Percentiles rank a stretch among this genome's conserved stretches.
Conservation (phyloP, 2,888 invertebrate genomes). For the Steinernema scapterisci region DNA sequence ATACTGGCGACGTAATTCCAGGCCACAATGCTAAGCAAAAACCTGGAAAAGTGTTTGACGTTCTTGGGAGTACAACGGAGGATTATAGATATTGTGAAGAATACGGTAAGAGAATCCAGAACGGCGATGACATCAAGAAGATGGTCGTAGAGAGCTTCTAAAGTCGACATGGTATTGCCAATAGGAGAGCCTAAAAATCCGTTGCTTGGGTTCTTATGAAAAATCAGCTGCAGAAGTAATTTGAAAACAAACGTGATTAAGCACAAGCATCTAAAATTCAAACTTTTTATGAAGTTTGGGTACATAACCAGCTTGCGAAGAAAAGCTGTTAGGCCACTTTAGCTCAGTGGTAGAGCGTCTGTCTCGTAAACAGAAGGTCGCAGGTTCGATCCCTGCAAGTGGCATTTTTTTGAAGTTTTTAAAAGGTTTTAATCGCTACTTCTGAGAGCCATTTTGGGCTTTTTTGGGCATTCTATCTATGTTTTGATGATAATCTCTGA, state of each 20-base stretch:
- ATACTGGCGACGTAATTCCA: background rate
- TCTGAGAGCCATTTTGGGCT: no score
- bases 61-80: background rate
- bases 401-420: constrained; percentile 3
- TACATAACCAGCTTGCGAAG: no score
- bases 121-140: background rate
- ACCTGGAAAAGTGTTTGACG: background rate
- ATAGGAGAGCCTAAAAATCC: no score
- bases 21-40: background rate
- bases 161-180: background rate
- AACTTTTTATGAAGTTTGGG: no score
- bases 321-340: background rate
- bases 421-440: no score
- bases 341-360: constrained; percentile 43
- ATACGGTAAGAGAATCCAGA: background rate
- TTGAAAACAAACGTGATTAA: no score
- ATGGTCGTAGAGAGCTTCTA: background rate
- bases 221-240: no score
- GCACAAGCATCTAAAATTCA: no score
- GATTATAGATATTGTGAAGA: background rate
- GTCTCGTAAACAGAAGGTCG: constrained; percentile 40
- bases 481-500: no score
- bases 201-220: no score
- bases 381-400: constrained; percentile 36
- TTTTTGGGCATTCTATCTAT: no score